A percentile compares a stretch with the other conserved stretches of the same genome.
These are phyloP conservation scores for Tenrec ecaudatus DNA, from an alignment of 2,113 vertebrate species.

Conservation along the genomic window DNA sequence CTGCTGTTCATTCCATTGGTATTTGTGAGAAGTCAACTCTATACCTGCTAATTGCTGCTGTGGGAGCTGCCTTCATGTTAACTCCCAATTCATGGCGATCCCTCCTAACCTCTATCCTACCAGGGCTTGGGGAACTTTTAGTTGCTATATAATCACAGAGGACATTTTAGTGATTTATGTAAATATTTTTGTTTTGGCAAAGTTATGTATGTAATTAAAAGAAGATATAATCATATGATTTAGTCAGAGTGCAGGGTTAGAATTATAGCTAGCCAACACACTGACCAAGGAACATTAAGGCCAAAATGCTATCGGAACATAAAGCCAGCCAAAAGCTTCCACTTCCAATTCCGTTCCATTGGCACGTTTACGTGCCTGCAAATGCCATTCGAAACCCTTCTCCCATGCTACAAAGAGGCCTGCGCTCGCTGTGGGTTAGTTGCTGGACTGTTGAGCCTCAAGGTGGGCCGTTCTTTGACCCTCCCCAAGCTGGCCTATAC, in stretches of 20 bases:
- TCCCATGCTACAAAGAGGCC: no score
- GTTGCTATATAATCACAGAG: constrained; percentile 23
- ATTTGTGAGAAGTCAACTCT: constrained; percentile 30
- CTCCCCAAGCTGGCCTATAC: background rate
- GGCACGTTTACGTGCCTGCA: background rate
- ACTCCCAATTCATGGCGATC: background rate
- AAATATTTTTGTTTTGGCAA: constrained; percentile 69
- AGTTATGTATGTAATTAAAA: constrained; percentile 65
- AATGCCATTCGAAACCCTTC: background rate
- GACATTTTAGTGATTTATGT: constrained; percentile 65
- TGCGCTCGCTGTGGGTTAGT: no score
- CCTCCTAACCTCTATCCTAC: background rate
- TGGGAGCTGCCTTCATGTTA: background rate
- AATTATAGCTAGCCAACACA: constrained; percentile 48
- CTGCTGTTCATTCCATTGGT: background rate
- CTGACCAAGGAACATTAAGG: constrained; percentile 63
- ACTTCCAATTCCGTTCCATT: constrained; percentile 25
- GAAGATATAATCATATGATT: constrained; percentile 69
- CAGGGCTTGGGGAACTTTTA: constrained; percentile 42
- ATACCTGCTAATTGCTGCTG: background rate
- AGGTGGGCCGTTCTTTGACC: background rate
- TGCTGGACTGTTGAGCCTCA: no score
- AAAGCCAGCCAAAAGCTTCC: constrained; percentile 29
- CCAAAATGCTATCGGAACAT: constrained; percentile 42
- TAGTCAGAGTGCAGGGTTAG: constrained; percentile 61